Conservation (phyloP, 2,797 vertebrate species). For the Chanos chanos region DNA sequence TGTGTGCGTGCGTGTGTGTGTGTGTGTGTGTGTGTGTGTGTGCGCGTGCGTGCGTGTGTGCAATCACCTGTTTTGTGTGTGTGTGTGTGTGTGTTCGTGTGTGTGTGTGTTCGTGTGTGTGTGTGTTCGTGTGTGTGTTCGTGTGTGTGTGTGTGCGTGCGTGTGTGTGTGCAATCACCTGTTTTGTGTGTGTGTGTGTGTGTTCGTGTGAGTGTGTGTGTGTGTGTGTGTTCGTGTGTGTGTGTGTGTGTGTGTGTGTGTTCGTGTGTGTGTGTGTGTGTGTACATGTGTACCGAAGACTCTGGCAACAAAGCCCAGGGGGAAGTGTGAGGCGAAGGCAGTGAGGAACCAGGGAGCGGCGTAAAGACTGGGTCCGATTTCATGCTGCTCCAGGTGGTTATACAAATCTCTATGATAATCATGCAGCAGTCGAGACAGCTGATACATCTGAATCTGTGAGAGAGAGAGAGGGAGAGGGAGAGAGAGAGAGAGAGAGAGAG, state of each 20-base stretch:
- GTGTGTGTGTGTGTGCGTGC: background rate
- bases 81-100: background rate
- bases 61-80: background rate
- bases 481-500: background rate
- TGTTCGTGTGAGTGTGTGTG: no score
- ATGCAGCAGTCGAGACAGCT: conserved; percentile 91
- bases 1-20: background rate
- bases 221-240: conserved; percentile 2
- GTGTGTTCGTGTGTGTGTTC: background rate
- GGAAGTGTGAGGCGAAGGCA: conserved; percentile 93
- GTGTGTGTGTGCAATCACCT: conserved; percentile 63
- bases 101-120: conserved; percentile 1
- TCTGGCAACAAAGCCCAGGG: conserved; percentile 92
- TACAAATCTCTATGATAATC: conserved; percentile 95
- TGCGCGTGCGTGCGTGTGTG: background rate
- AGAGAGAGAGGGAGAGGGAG: background rate
- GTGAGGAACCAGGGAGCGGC: conserved; percentile 98
- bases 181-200: background rate
- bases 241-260: background rate
- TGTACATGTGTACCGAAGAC: conserved; percentile 83
- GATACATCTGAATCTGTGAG: conserved; percentile 96
- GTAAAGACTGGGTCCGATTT: conserved; percentile 94
- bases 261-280: background rate
- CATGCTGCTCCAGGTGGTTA: conserved; percentile 87
- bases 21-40: background rate